Evolutionary conservation across 2,113 vertebrate species (phyloP).

Genomic region (Propithecus coquereli): DNA sequence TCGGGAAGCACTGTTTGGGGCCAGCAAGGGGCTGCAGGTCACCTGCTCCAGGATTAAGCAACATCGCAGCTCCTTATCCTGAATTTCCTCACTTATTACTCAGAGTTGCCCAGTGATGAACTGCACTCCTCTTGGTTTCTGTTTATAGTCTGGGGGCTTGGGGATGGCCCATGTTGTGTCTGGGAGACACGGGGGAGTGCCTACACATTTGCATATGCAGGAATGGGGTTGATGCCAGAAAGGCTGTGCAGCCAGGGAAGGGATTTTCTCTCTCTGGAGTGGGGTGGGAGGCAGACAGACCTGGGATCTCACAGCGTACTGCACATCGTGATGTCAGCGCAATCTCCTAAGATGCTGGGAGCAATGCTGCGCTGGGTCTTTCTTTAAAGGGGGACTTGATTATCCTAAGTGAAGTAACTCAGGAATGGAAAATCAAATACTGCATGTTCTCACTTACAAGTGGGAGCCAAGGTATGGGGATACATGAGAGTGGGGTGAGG

Average conservation of each 20-base stretch:
- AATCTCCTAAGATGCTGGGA: neutral
- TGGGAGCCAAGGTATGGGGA: too few relatives aligned
- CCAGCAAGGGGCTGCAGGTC: neutral
- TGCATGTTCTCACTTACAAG: too few relatives aligned
- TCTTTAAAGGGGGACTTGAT: neutral
- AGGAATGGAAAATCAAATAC: too few relatives aligned
- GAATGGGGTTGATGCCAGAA: neutral
- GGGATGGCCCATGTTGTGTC: neutral
- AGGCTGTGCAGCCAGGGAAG: neutral
- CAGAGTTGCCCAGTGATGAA: neutral
- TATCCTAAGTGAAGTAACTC: too few relatives aligned
- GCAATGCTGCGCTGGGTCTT: neutral
- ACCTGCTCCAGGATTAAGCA: neutral
- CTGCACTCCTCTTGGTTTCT: neutral
- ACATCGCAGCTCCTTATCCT: neutral
- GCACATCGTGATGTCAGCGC: neutral
- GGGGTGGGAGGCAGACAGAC: neutral
- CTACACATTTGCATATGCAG: fast-evolving
- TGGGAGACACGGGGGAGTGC: neutral
- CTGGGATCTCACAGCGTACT: neutral
- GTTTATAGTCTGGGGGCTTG: neutral
- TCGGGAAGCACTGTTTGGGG: neutral
- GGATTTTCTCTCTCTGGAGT: neutral
- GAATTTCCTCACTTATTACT: neutral
- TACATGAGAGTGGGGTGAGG: too few relatives aligned